Evolutionary conservation across 2,113 vertebrate genomes (phyloP).

Genomic region (Macquaria australasica): DNA sequence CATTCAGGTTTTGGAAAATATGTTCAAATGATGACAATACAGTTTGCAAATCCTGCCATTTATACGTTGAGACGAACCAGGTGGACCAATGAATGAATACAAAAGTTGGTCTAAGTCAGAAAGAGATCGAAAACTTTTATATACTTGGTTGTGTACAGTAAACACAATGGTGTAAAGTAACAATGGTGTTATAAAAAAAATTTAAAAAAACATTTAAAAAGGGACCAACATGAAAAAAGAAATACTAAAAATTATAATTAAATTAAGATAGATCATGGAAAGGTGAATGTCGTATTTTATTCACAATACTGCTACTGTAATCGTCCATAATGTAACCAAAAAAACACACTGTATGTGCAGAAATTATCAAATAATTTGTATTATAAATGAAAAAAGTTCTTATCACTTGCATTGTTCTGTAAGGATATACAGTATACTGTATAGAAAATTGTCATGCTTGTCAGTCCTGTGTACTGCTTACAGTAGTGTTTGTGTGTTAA

Average conservation of each 20-base stretch:
- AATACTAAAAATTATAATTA: too few species aligned
- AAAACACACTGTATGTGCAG: background rate
- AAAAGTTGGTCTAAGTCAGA: background rate
- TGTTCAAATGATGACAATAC: background rate
- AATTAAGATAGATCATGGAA: background rate
- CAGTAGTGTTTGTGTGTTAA: background rate
- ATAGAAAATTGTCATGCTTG: background rate
- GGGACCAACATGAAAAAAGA: background rate
- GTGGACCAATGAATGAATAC: background rate
- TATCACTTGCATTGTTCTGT: conserved; percentile 1
- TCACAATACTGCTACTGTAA: background rate
- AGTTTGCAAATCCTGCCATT: background rate
- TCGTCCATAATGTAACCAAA: background rate
- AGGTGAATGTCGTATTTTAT: conserved; percentile 3
- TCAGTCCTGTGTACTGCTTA: background rate
- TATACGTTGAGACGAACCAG: background rate
- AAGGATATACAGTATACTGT: background rate
- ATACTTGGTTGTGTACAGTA: background rate
- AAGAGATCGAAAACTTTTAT: background rate
- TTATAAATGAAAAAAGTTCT: background rate
- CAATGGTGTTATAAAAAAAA: too few species aligned
- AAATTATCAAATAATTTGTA: background rate
- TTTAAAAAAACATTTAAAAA: background rate
- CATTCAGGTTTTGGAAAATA: background rate
- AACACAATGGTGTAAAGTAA: background rate